Evolutionary conservation across 2,797 vertebrate species (phyloP).

Genomic region (Phoebastria nigripes): DNA sequence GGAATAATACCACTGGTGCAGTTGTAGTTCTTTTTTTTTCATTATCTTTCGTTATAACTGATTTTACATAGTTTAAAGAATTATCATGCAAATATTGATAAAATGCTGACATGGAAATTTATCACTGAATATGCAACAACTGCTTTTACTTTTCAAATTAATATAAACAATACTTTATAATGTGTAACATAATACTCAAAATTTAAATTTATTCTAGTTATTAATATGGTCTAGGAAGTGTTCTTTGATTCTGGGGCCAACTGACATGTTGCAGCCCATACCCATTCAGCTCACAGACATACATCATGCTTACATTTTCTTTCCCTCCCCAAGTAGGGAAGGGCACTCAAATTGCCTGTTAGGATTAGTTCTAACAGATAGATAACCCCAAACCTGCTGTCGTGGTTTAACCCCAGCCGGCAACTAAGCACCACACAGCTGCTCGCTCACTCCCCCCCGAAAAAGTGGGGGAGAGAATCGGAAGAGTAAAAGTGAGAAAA

Average conservation of each 20-base stretch:
- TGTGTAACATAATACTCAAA: neutral
- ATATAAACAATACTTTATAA: neutral
- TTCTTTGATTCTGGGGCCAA: neutral
- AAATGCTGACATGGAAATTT: neutral
- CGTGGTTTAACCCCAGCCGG: too few species aligned
- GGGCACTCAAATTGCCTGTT: neutral
- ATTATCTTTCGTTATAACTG: neutral
- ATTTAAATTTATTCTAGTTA: neutral
- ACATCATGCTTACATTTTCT: neutral
- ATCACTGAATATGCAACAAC: neutral
- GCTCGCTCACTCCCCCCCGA: too few species aligned
- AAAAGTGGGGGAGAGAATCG: too few species aligned
- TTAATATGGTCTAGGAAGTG: neutral
- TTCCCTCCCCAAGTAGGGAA: neutral
- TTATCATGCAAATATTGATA: neutral
- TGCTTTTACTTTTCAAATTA: neutral
- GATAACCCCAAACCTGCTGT: neutral
- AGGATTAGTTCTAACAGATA: neutral
- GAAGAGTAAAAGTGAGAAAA: too few species aligned
- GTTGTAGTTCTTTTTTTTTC: neutral
- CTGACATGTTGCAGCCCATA: neutral
- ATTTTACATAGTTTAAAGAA: neutral
- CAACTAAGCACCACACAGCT: too few species aligned
- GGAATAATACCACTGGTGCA: neutral
- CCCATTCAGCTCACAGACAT: neutral